Evolutionary conservation across 2,888 invertebrate genomes (phyloP).

Genomic region (Halocaridina rubra): DNA sequence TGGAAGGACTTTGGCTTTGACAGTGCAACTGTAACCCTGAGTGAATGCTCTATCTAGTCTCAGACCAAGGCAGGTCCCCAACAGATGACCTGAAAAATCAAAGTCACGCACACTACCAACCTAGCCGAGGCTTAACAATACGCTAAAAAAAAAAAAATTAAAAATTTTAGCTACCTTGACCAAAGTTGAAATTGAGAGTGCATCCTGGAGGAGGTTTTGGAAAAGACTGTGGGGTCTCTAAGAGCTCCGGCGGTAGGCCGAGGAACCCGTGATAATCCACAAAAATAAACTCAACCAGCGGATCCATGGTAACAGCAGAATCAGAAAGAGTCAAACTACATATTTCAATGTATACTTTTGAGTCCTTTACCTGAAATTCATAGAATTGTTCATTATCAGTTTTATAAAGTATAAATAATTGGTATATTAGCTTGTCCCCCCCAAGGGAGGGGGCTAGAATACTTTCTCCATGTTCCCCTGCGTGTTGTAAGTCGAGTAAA

Average conservation of each 20-base stretch:
- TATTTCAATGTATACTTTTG: slow-evolving; percentile 40
- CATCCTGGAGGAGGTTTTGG: slow-evolving; percentile 41
- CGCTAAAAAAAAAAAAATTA: too few species aligned
- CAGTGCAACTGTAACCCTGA: too few species aligned
- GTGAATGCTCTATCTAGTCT: too few species aligned
- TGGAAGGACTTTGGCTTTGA: too few species aligned
- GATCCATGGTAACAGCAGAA: slow-evolving; percentile 16
- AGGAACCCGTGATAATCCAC: slow-evolving; percentile 57
- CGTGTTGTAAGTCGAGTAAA: too few species aligned
- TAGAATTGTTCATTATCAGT: background rate
- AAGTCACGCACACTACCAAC: too few species aligned
- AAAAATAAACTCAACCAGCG: slow-evolving; percentile 42
- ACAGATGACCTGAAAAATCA: too few species aligned
- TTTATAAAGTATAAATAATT: background rate
- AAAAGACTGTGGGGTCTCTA: slow-evolving; percentile 54
- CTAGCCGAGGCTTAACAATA: too few species aligned
- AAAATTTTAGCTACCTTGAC: slow-evolving; percentile 43
- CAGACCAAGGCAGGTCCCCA: too few species aligned
- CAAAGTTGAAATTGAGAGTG: slow-evolving; percentile 38
- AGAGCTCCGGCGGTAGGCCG: slow-evolving; percentile 43
- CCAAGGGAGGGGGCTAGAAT: too few species aligned
- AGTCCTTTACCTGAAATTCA: slow-evolving; percentile 11
- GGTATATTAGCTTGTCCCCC: background rate
- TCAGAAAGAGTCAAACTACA: slow-evolving; percentile 10
- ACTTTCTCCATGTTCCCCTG: too few species aligned